These are phyloP conservation scores for Forbesichthys papilliferus DNA, from an alignment of 2,113 vertebrate genomes.

Conservation along the genomic window DNA sequence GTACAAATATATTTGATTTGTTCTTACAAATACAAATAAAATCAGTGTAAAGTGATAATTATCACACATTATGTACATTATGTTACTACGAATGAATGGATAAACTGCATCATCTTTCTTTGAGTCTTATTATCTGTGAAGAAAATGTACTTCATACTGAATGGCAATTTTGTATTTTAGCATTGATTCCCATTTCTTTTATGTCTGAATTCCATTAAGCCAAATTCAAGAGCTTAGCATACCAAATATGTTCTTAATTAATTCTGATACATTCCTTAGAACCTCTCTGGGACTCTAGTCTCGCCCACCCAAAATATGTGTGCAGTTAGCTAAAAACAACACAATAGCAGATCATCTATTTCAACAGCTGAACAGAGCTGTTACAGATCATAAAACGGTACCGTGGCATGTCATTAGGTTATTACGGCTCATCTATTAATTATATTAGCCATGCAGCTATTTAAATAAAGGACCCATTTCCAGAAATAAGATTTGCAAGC, in stretches of 20 bases:
- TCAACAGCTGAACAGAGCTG: slow-evolving; percentile 46
- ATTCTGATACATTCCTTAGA: slow-evolving; percentile 64
- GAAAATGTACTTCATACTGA: slow-evolving; percentile 16
- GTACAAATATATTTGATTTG: too few relatives aligned
- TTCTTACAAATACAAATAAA: too few relatives aligned
- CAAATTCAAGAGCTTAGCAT: slow-evolving; percentile 60
- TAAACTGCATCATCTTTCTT: slow-evolving; percentile 17
- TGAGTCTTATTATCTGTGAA: background rate
- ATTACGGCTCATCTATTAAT: slow-evolving; percentile 69
- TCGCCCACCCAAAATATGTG: slow-evolving; percentile 58
- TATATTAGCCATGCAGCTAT: slow-evolving; percentile 65
- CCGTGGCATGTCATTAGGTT: slow-evolving; percentile 56
- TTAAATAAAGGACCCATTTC: slow-evolving; percentile 47
- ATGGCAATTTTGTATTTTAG: slow-evolving; percentile 46
- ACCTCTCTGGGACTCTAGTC: slow-evolving; percentile 57
- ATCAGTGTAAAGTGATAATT: too few relatives aligned
- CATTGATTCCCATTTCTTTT: slow-evolving; percentile 37
- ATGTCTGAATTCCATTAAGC: slow-evolving; percentile 62
- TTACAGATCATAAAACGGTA: slow-evolving; percentile 64
- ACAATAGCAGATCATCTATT: slow-evolving; percentile 60
- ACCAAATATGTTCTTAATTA: slow-evolving; percentile 72
- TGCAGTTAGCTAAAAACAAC: slow-evolving; percentile 46
- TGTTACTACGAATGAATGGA: too few relatives aligned
- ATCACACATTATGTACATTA: too few relatives aligned
- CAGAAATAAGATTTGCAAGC: slow-evolving; percentile 66